Base-by-base conservation (phyloP, 2,113 vertebrate genomes). In the Heterotis niloticus region DNA sequence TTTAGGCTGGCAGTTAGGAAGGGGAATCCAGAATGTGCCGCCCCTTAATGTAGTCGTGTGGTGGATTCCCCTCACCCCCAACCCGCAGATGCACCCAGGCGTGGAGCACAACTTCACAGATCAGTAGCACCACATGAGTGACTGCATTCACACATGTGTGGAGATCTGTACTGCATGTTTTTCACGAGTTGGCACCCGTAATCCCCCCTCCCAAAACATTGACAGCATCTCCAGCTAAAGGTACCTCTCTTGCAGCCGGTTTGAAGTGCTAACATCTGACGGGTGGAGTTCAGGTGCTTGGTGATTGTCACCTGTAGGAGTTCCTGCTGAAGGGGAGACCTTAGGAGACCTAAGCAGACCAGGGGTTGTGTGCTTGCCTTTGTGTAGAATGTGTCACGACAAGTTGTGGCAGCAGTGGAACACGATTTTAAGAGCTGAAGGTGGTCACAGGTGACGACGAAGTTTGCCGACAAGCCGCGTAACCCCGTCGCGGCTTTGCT, bases 71-170 rank as follows among this genome's bases (percentile, higher is more conserved):
- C 34, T 44, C 7, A 44, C 34, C 34, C 34, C 34, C 34, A 44
- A 52, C 64, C 54, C 68, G 44, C 65, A 57, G 68, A 78, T 78
- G 64, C 76, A 59, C 51, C 28, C 44, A 64, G 17, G 64, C 62
- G 20, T 62, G 54, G 62, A 1, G 7, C 70, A 34, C 1, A 10
- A 51, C 34, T 51, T 71, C 69, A 71, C 69, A 54, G 34, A 71
- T 71, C 34, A 54, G 69, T 71, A 71, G 29, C 29, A 11, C 5
- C 20, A 34, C 69, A 54, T 54, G 34, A 44, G 34, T 23, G 34
- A 34, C 16, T 71, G 69, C 26, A 14, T 28, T 9, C 74, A 34
- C 54, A 34, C 29, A 56, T 18, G 26, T 54, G 62, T 62, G 56
- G 28, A 12, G 59, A 5, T 28, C 29, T 12, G 28, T 26, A 1